Conservation (phyloP, 2,888 invertebrate genomes). For the Autographa pulchrina region DNA sequence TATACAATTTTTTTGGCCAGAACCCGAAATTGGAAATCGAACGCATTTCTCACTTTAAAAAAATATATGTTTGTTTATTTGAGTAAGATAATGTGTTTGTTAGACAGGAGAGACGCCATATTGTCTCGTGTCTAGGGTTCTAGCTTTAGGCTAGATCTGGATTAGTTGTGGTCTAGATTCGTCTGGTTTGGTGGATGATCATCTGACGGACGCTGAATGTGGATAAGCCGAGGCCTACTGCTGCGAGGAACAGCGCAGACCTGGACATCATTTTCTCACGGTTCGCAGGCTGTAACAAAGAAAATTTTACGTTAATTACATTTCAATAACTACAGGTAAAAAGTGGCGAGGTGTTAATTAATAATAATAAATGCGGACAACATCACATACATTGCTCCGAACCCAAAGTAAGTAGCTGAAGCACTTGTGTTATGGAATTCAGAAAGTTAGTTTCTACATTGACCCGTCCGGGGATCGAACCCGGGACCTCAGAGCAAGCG, state of each 20-base stretch:
- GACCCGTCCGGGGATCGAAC: too few relatives aligned
- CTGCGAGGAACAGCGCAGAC: slow-evolving; percentile 89
- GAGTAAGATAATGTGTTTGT: slow-evolving; percentile 37
- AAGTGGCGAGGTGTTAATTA: background rate
- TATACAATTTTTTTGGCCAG: slow-evolving; percentile 70
- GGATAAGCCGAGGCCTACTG: slow-evolving; percentile 89
- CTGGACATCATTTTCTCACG: slow-evolving; percentile 89
- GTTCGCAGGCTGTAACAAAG: slow-evolving; percentile 81
- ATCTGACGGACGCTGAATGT: slow-evolving; percentile 91
- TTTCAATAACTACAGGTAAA: background rate
- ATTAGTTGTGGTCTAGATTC: slow-evolving; percentile 70
- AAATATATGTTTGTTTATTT: slow-evolving; percentile 31
- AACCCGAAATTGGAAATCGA: slow-evolving; percentile 35
- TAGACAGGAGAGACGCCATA: slow-evolving; percentile 32
- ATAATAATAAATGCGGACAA: too few relatives aligned
- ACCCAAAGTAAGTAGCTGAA: too few relatives aligned
- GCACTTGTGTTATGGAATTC: too few relatives aligned
- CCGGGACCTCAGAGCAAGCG: too few relatives aligned
- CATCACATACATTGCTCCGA: too few relatives aligned
- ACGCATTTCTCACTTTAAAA: slow-evolving; percentile 40
- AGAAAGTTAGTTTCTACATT: too few relatives aligned
- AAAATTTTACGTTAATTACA: slow-evolving; percentile 22
- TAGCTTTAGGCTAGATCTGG: slow-evolving; percentile 33
- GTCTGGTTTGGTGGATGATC: slow-evolving; percentile 84
- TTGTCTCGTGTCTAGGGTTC: slow-evolving; percentile 44